Conservation (phyloP, 2,888 invertebrate genomes). For the Amorpha juglandis region DNA sequence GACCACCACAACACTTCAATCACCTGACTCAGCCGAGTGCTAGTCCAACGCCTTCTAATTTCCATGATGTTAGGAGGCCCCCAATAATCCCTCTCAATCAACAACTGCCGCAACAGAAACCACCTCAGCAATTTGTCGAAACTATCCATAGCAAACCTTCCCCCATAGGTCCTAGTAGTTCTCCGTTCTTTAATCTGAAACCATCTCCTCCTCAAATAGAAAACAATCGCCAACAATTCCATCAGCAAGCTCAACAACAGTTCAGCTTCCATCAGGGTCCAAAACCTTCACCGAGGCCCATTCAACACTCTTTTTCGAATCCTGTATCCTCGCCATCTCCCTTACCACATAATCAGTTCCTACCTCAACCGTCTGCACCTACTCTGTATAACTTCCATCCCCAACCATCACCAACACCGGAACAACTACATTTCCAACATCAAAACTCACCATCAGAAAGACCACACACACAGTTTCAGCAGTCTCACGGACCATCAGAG, state of each 20-base stretch:
- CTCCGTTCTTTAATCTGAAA: slow-evolving; percentile 76
- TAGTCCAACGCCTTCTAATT: slow-evolving; percentile 62
- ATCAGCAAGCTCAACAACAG: slow-evolving; percentile 72
- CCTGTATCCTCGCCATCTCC: slow-evolving; percentile 60
- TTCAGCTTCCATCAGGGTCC: slow-evolving; percentile 77
- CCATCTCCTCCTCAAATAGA: slow-evolving; percentile 77
- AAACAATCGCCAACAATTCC: slow-evolving; percentile 69
- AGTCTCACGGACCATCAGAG: slow-evolving; percentile 57
- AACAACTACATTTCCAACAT: slow-evolving; percentile 57
- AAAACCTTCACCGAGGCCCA: slow-evolving; percentile 62
- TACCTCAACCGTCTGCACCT: slow-evolving; percentile 73
- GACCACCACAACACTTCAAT: slow-evolving; percentile 65
- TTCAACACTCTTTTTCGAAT: slow-evolving; percentile 59
- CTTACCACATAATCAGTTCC: slow-evolving; percentile 64
- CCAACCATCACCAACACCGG: slow-evolving; percentile 65
- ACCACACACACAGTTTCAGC: slow-evolving; percentile 43
- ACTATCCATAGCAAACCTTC: slow-evolving; percentile 66
- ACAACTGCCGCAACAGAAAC: slow-evolving; percentile 80
- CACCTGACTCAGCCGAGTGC: slow-evolving; percentile 61
- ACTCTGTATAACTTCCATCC: slow-evolving; percentile 72
- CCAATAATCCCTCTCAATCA: slow-evolving; percentile 68
- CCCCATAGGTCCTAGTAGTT: slow-evolving; percentile 63
- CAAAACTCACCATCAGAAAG: slow-evolving; percentile 58
- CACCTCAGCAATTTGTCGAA: slow-evolving; percentile 68
- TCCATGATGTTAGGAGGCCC: slow-evolving; percentile 67